Evolutionary conservation across 2,113 vertebrate species (phyloP).

Genomic region (Clarias magur): DNA sequence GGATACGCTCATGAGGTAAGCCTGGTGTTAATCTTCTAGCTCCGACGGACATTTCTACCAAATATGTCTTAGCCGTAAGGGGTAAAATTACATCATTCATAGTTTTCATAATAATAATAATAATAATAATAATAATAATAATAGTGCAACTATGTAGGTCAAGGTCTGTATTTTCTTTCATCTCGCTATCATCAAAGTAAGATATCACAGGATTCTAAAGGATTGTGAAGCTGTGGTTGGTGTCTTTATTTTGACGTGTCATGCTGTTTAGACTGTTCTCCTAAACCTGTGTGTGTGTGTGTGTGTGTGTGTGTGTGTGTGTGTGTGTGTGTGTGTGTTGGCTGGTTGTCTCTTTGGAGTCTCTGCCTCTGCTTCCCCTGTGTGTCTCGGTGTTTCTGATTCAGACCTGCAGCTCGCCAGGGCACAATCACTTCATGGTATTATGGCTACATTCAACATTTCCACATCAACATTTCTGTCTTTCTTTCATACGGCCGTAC

Average conservation of each 20-base stretch:
- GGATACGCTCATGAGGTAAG: not conserved
- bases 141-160: not conserved
- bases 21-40: not conserved
- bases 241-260: not conserved
- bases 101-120: not conserved
- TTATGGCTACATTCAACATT: not conserved
- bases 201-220: not conserved
- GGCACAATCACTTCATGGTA: not conserved
- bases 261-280: not conserved
- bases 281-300: not conserved
- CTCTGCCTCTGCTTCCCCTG: not conserved
- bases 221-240: not conserved
- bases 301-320: constrained; percentile 23
- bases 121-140: not conserved
- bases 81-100: not conserved
- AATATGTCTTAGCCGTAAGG: not conserved
- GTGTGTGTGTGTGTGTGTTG: not conserved
- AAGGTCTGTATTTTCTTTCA: not conserved
- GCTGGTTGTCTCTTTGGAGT: not conserved
- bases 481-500: not conserved
- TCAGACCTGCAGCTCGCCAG: not conserved
- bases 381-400: not conserved
- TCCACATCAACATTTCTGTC: not conserved
- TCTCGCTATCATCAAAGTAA: not conserved
- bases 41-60: not conserved